Conservation (phyloP, 1,140 invertebrate genomes). For the Bemisia tabaci region DNA sequence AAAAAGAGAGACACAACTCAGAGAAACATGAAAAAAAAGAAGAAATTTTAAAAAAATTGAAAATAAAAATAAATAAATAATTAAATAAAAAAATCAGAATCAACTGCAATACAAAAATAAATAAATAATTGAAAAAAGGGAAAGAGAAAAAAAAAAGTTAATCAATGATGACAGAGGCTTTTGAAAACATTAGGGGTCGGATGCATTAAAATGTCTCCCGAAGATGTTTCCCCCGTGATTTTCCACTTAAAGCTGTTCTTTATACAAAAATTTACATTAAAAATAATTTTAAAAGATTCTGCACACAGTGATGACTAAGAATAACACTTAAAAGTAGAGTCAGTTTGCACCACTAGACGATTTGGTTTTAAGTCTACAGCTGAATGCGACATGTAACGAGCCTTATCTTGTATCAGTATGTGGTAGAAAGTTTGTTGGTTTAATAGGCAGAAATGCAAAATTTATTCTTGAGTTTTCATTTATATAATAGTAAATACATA, state of each 20-base stretch:
- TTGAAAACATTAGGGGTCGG: no score
- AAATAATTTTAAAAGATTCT: neutral
- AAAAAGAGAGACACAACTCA: no score
- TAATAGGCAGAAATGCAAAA: neutral
- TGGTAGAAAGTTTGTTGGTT: constrained; percentile 25
- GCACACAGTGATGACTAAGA: neutral
- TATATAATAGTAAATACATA: constrained; percentile 14
- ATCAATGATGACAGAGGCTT: no score
- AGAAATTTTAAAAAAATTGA: neutral
- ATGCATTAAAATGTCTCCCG: neutral
- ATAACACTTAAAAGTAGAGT: neutral
- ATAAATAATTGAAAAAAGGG: neutral
- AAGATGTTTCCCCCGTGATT: neutral
- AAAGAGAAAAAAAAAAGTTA: no score
- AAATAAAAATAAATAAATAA: neutral
- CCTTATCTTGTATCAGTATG: constrained; percentile 8
- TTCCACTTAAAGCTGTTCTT: neutral
- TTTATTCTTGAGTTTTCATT: constrained; percentile 1
- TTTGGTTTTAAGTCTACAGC: neutral
- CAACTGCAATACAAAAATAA: neutral
- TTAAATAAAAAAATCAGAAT: neutral
- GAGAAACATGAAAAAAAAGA: no score
- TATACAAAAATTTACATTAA: neutral
- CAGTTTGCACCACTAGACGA: neutral
- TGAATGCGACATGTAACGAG: neutral